These are phyloP conservation scores for Dasysyrphus tricinctus DNA, from an alignment of 2,888 invertebrate genomes.

Conservation along the genomic window DNA sequence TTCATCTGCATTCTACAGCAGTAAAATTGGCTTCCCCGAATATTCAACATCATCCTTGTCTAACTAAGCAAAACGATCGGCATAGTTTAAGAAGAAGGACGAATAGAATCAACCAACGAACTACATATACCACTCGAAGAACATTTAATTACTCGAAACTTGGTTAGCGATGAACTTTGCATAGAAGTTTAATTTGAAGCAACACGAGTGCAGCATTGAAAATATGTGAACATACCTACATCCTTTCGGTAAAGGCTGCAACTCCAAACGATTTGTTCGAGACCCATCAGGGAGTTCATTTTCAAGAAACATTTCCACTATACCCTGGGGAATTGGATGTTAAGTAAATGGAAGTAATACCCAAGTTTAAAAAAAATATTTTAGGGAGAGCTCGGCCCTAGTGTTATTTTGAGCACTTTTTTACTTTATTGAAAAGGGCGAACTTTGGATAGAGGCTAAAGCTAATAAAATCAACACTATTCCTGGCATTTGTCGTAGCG, in stretches of 20 bases:
- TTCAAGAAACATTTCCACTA: background rate
- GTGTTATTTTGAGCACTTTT: background rate
- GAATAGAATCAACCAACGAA: constrained; percentile 15
- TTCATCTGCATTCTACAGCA: constrained; percentile 16
- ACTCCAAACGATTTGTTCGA: background rate
- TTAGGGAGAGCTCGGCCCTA: background rate
- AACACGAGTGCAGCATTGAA: constrained; percentile 34
- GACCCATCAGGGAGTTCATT: background rate
- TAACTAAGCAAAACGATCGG: constrained; percentile 40
- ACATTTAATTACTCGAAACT: constrained; percentile 71
- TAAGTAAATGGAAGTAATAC: background rate
- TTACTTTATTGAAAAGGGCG: background rate
- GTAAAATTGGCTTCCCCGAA: constrained; percentile 3
- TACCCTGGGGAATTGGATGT: background rate
- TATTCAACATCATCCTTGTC: background rate
- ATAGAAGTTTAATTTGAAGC: constrained; percentile 52
- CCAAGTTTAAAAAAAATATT: background rate
- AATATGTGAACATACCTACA: background rate
- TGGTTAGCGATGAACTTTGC: constrained; percentile 52
- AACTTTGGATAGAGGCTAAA: background rate
- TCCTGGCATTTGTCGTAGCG: background rate
- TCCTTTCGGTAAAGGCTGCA: background rate
- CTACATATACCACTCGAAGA: constrained; percentile 38
- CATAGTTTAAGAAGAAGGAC: background rate
- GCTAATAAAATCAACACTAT: constrained; percentile 17